Evolutionary conservation across 2,888 invertebrate genomes (phyloP).

Genomic region (Lissonota sp.): DNA sequence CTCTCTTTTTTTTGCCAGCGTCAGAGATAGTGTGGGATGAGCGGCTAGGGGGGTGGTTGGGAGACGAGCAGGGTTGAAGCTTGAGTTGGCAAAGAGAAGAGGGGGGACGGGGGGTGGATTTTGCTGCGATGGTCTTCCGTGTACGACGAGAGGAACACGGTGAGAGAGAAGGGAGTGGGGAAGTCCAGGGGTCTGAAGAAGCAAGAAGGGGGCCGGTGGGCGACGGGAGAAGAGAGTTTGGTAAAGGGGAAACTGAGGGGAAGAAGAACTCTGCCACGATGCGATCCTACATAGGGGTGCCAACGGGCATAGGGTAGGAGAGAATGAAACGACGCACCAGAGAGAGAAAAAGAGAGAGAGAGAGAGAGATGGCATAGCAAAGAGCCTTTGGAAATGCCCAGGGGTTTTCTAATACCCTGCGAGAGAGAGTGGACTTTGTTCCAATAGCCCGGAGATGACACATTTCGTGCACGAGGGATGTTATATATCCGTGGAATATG

Average conservation of each 20-base stretch:
- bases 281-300: conserved; percentile 80
- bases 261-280: conserved; percentile 64
- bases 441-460: conserved; percentile 51
- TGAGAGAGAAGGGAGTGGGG: conserved; percentile 18
- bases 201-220: conserved; percentile 43
- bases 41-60: conserved; percentile 67
- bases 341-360: conserved; percentile 65
- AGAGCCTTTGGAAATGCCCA: conserved; percentile 58
- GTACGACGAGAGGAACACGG: conserved; percentile 25
- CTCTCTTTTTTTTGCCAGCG: conserved; percentile 65
- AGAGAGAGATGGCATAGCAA: conserved; percentile 11
- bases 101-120: conserved; percentile 50
- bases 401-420: conserved; percentile 57
- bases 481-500: conserved; percentile 13
- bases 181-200: conserved; percentile 22
- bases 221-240: conserved; percentile 46
- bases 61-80: conserved; percentile 48
- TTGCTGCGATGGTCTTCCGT: conserved; percentile 46
- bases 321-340: conserved; percentile 77
- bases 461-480: conserved; percentile 13
- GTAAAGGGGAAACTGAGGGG: conserved; percentile 62
- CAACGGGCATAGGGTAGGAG: conserved; percentile 77
- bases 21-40: conserved; percentile 49
- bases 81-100: conserved; percentile 39
- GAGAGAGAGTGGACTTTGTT: conserved; percentile 56